Conservation (phyloP, 2,797 vertebrate genomes). For the Choloepus didactylus region DNA sequence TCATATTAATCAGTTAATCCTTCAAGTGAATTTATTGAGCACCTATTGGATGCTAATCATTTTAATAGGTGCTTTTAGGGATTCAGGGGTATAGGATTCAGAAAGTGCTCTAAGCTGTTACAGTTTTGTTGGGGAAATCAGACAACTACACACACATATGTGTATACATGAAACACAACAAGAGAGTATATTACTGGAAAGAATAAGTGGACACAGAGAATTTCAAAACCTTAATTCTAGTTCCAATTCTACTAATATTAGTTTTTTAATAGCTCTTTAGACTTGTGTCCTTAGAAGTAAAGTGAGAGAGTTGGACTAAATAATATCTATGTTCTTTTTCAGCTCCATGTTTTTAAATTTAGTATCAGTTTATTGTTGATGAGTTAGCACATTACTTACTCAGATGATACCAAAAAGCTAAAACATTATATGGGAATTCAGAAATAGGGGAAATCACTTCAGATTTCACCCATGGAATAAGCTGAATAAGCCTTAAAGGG, state of each 20-base stretch:
- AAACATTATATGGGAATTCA: background rate
- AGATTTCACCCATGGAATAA: background rate
- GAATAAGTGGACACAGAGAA: slow-evolving; percentile 9
- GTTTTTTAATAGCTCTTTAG: slow-evolving; percentile 11
- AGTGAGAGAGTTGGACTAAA: background rate
- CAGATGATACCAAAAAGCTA: slow-evolving; percentile 35
- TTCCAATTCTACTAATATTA: background rate
- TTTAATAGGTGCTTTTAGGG: slow-evolving; percentile 26
- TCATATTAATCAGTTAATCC: background rate
- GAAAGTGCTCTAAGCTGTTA: background rate
- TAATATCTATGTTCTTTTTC: background rate
- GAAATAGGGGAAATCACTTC: background rate
- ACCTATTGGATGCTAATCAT: slow-evolving; percentile 18
- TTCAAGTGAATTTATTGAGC: slow-evolving; percentile 23
- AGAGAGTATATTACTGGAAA: background rate
- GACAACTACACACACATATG: background rate
- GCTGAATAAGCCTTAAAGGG: background rate
- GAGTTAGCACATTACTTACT: background rate
- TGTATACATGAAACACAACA: background rate
- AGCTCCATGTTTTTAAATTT: slow-evolving; percentile 8
- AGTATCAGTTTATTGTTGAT: background rate
- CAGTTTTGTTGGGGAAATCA: slow-evolving; percentile 23
- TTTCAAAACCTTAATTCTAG: slow-evolving; percentile 19
- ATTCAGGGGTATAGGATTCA: background rate
- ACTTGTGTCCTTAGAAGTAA: background rate